phyloP scores from a whole-genome alignment of 2,113 vertebrate species.

The Halichoerus grypus region DNA sequence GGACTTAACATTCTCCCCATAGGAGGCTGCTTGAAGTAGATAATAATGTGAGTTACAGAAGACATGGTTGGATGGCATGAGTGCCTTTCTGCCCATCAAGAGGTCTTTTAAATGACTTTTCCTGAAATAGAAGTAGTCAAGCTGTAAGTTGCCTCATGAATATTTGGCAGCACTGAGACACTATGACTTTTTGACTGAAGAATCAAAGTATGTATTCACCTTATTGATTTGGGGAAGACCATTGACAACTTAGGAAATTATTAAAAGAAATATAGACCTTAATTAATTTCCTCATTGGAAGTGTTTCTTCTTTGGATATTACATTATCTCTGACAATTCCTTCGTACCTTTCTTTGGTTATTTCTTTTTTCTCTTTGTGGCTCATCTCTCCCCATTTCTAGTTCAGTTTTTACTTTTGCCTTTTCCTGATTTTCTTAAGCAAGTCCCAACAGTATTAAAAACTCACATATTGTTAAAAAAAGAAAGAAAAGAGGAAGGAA shows the following conservation, averaged over 20 bases:
- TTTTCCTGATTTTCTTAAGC: not conserved
- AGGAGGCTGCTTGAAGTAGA: not conserved
- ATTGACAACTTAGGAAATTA: not conserved
- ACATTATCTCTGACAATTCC: not conserved
- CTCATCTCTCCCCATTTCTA: not conserved
- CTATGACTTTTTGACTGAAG: not conserved
- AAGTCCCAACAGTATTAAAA: conserved; percentile 10
- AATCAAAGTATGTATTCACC: not conserved
- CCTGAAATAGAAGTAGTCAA: not conserved
- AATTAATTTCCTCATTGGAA: not conserved
- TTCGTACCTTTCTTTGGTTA: not conserved
- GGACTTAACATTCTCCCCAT: not conserved
- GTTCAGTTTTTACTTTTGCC: not conserved
- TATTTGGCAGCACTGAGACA: not conserved
- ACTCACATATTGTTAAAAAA: not conserved
- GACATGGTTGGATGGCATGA: not conserved
- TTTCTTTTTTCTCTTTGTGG: not conserved
- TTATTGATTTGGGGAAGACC: not conserved
- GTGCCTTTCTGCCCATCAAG: not conserved
- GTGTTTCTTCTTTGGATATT: not conserved
- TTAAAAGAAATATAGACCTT: not conserved
- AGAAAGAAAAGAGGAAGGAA: not conserved
- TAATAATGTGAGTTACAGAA: not conserved
- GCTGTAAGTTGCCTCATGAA: not conserved
- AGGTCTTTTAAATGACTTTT: not conserved